These are phyloP conservation scores for Sitta carolinensis DNA, from an alignment of 2,797 vertebrate genomes.

Conservation along the genomic window DNA sequence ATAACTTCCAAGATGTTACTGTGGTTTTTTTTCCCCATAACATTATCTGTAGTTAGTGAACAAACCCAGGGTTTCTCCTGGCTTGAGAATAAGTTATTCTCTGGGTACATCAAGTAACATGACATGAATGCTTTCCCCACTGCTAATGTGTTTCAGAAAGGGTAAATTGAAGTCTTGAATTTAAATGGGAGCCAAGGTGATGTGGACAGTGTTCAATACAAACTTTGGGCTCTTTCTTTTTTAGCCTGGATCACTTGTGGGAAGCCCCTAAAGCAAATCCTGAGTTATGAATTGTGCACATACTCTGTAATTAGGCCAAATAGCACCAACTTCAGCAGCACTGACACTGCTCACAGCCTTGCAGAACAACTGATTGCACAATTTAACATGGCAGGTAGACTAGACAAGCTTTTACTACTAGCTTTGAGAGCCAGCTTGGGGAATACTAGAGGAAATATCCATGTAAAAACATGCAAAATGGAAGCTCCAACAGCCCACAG, in stretches of 20 bases:
- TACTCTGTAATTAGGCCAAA: not conserved
- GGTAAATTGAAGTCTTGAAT: not conserved
- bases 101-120: not conserved
- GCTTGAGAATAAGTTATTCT: not conserved
- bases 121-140: not conserved
- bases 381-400: not conserved
- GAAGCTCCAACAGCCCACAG: not conserved
- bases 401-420: not conserved
- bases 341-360: rapidly evolving
- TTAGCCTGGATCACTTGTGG: not conserved
- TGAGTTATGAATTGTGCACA: not conserved
- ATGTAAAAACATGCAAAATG: not conserved
- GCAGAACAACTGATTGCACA: not conserved
- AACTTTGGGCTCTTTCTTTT: not conserved
- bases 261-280: not conserved
- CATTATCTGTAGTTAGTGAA: not conserved
- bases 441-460: not conserved
- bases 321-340: not conserved
- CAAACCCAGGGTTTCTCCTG: not conserved
- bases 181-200: not conserved
- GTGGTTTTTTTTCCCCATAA: not conserved
- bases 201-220: not conserved
- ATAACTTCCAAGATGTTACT: not conserved
- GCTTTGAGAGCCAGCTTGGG: not conserved
- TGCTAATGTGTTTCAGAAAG: not conserved